Evolutionary conservation across 2,888 invertebrate species (phyloP).

Genomic region (Papilio demoleus): DNA sequence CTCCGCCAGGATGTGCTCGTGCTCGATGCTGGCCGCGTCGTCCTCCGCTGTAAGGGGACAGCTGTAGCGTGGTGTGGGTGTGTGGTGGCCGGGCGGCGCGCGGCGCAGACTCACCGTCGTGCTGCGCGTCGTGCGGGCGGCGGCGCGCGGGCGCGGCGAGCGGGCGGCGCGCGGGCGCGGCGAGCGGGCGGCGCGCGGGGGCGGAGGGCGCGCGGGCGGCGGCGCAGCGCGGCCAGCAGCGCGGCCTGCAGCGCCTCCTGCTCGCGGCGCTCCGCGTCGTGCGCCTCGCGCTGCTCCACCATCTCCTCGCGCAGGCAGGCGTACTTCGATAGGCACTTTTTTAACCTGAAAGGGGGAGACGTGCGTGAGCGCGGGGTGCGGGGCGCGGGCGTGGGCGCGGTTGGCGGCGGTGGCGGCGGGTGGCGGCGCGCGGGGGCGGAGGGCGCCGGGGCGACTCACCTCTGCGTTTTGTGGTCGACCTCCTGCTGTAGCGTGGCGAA

Average conservation of each 20-base stretch:
- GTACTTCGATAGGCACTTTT: slow-evolving; percentile 94
- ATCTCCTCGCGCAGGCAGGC: slow-evolving; percentile 82
- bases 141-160: slow-evolving; percentile 70
- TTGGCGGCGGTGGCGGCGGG: too few relatives aligned
- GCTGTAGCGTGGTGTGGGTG: too few relatives aligned
- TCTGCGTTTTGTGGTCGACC: slow-evolving; percentile 96
- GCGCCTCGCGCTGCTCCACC: slow-evolving; percentile 87
- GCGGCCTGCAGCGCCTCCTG: slow-evolving; percentile 93
- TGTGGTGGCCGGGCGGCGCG: too few relatives aligned
- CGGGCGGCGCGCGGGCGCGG: slow-evolving; percentile 57
- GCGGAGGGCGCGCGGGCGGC: slow-evolving; percentile 93
- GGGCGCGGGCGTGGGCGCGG: too few relatives aligned
- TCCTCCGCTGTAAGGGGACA: slow-evolving; percentile 59
- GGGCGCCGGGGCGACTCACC: slow-evolving; percentile 50
- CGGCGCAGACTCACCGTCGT: too few relatives aligned
- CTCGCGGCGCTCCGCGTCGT: slow-evolving; percentile 95
- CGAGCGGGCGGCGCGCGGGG: slow-evolving; percentile 88
- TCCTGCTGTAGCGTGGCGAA: slow-evolving; percentile 97
- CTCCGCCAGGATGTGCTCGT: slow-evolving; percentile 74
- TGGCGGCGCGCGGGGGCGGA: too few relatives aligned
- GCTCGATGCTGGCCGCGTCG: slow-evolving; percentile 75
- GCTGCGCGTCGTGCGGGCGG: too few relatives aligned
- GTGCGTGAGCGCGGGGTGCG: too few relatives aligned
- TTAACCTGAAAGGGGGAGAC: slow-evolving; percentile 84
- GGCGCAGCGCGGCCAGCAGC: slow-evolving; percentile 85